phyloP scores from a whole-genome alignment of 2,113 vertebrate species.

The Elephas maximus region DNA sequence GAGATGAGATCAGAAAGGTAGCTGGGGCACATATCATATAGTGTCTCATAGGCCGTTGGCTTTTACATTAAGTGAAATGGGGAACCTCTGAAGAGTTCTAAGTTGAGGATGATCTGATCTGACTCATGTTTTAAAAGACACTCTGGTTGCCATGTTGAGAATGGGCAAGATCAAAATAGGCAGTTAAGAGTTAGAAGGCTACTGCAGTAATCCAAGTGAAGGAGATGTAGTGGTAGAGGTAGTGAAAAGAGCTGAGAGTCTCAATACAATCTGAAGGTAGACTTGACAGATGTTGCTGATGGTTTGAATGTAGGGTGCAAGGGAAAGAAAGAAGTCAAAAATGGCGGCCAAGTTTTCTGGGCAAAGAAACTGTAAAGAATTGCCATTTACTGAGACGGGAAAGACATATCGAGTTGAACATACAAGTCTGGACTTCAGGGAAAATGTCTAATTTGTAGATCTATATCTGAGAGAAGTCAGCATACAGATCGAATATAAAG shows the following conservation, averaged over 20 bases:
- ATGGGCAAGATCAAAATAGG: neutral
- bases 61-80: neutral
- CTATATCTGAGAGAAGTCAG: neutral
- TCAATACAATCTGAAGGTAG: neutral
- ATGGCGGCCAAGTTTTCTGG: neutral
- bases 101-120: neutral
- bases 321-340: neutral
- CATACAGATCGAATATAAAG: neutral
- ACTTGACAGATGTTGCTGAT: neutral
- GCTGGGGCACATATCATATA: neutral
- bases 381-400: neutral
- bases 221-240: neutral
- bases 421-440: neutral
- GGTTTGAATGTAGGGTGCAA: neutral
- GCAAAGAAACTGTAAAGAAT: neutral
- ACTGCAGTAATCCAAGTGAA: neutral
- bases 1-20: neutral
- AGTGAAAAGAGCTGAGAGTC: neutral
- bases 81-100: neutral
- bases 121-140: neutral
- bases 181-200: neutral
- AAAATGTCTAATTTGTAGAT: neutral
- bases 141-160: neutral
- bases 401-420: neutral
- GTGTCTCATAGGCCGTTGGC: neutral